Base-by-base conservation (phyloP, 2,113 vertebrate genomes). In the Stegostoma tigrinum region DNA sequence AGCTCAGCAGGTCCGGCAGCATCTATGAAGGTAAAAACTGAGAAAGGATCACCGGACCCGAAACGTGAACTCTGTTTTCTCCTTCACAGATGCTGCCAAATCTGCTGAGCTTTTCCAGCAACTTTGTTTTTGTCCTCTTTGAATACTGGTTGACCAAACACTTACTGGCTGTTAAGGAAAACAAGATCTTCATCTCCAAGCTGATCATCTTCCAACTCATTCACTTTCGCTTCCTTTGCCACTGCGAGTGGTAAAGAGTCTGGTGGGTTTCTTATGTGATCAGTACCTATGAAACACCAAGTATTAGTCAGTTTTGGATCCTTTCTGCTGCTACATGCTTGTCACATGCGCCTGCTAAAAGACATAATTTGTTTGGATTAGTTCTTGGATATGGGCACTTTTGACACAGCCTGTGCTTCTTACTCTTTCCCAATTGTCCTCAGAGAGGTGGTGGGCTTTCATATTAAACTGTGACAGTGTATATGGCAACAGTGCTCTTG, bases 211-310 rank as follows among this genome's bases (percentile, higher is more conserved):
- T 98, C 98, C 96, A 98, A 97, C 96, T 98, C 98, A 10, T 98
- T 99, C 61, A 99, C 99, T 97, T 99, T 99, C 64, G 99, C 99
- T 96, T 99, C 98, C 97, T 99, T 99, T 96, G 98, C 98, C 87
- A 99, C 98, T 42, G 98, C 98, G 0, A 99, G 96, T 0, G 98
- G 98, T 30, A 99, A 97, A 0, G 98, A 97, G 55, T 97, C 96
- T 87, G 99, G 98, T 0, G 98, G 97, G 96, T 96, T 98, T 72
- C 98, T 98, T 45, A 98, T 97, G 42, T 98, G 98, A n/a, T 98
- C 98, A 0, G 98, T 98, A 96, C 99, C 99, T 99, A 0, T 0
- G n/a, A 14, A 48, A 0, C 96, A 55, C 5, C 38, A 61, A 95
- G 14, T 72, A 4, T 27, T 10, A 30, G 23, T 95, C 38, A 52